Percentiles rank a stretch among this genome's conserved stretches.
These are phyloP conservation scores for Torymus aiolomorphi DNA, from an alignment of 2,888 invertebrate genomes.

Conservation along the genomic window DNA sequence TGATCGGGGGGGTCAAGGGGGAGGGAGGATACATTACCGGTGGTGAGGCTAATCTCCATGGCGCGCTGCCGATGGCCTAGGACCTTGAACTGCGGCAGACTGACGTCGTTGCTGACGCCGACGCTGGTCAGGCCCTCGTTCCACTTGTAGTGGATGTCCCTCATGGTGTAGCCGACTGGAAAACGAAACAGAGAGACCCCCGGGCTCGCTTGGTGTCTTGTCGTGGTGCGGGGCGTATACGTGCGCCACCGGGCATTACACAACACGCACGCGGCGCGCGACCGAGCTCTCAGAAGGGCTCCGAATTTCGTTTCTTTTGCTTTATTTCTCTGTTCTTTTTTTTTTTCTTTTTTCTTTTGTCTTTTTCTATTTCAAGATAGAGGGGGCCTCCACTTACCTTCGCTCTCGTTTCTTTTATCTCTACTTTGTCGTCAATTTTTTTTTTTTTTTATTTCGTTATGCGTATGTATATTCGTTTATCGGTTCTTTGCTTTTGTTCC, in stretches of 20 bases:
- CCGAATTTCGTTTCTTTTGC: too few relatives aligned
- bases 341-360: too few relatives aligned
- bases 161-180: slow-evolving; percentile 98
- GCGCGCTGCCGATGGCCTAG: slow-evolving; percentile 96
- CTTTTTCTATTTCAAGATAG: background rate
- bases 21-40: slow-evolving; percentile 83
- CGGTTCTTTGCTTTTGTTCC: background rate
- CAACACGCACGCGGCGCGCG: background rate
- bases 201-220: slow-evolving; percentile 63
- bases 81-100: slow-evolving; percentile 98
- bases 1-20: slow-evolving; percentile 57
- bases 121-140: slow-evolving; percentile 96
- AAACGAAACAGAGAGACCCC: slow-evolving; percentile 74
- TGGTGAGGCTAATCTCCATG: slow-evolving; percentile 97
- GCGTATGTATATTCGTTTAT: background rate
- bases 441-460: background rate
- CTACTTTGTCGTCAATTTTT: slow-evolving; percentile 13
- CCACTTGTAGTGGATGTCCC: slow-evolving; percentile 98
- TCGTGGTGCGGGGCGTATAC: slow-evolving; percentile 64
- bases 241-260: slow-evolving; percentile 65
- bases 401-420: slow-evolving; percentile 46
- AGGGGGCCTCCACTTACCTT: slow-evolving; percentile 69
- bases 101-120: slow-evolving; percentile 96
- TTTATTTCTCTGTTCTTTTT: too few relatives aligned
- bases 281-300: slow-evolving; percentile 42